Evolutionary conservation across 2,113 vertebrate species (phyloP), one percentile per base, ranked within the genome.

Genomic region (Silurus glanis): DNA sequence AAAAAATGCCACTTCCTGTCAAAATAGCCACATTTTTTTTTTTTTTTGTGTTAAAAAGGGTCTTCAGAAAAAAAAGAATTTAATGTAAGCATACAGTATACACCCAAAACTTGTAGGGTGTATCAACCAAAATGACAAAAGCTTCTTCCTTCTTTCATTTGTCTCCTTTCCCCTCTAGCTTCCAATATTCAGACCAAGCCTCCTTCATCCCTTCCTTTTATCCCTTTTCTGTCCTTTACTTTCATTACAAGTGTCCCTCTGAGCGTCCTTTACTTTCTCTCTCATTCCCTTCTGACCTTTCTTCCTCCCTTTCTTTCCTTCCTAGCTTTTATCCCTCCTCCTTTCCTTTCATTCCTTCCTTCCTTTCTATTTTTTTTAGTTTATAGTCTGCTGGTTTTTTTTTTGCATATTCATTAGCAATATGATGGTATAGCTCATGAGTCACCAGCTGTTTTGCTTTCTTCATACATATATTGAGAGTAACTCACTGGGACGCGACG

Each of bases 381-480:
- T 37, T 69, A 9, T 47, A n/a, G 19, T 51, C 47, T 23, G 37
- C 19, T 49, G 58, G 19, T 69, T n/a, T n/a, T 75, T 76, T 21
- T 45, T 67, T 45, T 55, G n/a, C 61, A 67, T 67, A 17, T 23
- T 28, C 49, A 67, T 85, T 58, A 85, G 61, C 25, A n/a, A 3
- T 6, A 28, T 56, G 25, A 17, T 45, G 84, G 72, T 79, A 55
- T 13, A 9, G 83, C 59, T 53, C 51, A 85, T 55, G 74, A 85
- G 17, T 85, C 74, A 66, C 72, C 71, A 66, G 49, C 61, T 45
- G 28, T 85, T 85, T 47, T 55, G 61, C 74, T 80, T 78, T 61
- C 19, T 16, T 37, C 25, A 78, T 21, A 85, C 66, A 53, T 74
- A 66, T 37, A 85, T 45, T 21, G 9, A 49, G 28, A 53, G 58